Conservation (phyloP, 2,113 vertebrate species). For the Spea multiplicata region DNA sequence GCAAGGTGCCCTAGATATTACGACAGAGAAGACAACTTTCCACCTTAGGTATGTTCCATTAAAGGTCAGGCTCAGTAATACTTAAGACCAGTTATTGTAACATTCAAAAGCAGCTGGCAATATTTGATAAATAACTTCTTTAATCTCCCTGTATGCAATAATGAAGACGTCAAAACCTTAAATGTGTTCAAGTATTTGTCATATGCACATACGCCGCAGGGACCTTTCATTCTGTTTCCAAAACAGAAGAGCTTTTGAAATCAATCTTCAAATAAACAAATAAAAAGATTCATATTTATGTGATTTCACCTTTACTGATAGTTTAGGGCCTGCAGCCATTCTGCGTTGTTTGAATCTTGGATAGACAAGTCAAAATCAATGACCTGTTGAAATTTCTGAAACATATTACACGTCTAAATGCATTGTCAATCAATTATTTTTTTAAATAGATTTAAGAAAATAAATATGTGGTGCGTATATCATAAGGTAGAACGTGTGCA, state of each 20-base stretch:
- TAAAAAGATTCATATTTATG: not conserved
- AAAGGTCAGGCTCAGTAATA: conserved; percentile 17
- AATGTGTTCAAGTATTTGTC: conserved; percentile 14
- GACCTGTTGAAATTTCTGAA: not conserved
- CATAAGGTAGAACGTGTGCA: too few species aligned
- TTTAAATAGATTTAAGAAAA: not conserved
- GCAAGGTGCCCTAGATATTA: not conserved
- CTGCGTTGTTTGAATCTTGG: not conserved
- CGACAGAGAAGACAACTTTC: not conserved
- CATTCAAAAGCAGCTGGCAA: conserved; percentile 21
- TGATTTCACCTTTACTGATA: conserved; percentile 10
- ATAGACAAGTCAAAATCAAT: not conserved
- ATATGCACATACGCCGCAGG: conserved; percentile 6
- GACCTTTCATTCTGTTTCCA: conserved; percentile 14
- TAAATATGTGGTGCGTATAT: not conserved
- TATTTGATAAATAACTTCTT: conserved; percentile 32
- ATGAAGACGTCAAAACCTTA: conserved; percentile 18
- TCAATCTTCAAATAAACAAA: conserved; percentile 11
- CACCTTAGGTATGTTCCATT: conserved; percentile 23
- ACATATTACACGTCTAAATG: not conserved
- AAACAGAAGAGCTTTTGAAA: conserved; percentile 16
- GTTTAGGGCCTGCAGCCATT: conserved; percentile 1
- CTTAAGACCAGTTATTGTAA: conserved; percentile 22
- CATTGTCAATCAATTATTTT: not conserved
- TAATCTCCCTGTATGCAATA: conserved; percentile 12